Evolutionary conservation across 30 jellyfish, hydroid and myxozoan species (phyloP), one percentile per base, ranked within the genome.

Genomic region (Aurelia sp.): DNA sequence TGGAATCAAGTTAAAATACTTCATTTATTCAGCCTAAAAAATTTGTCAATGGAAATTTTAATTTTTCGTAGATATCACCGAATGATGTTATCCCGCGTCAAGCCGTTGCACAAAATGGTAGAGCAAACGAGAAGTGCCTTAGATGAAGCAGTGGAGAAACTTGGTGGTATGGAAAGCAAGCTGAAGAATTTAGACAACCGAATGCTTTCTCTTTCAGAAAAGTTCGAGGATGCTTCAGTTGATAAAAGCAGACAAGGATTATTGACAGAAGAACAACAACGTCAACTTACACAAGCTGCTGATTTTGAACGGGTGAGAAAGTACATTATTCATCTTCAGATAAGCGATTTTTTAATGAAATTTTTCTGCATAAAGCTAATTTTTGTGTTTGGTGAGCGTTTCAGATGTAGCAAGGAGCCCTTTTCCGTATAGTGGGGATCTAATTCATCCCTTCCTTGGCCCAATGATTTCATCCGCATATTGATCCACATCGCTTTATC

Each of bases 161-260:
- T 90, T 44, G 76, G 91, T 11, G 89, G 90, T 8, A 90, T 90
- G 97, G 91, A 90, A 64, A 63, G 84, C 84, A 90, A 90, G 62
- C 58, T 83, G 52, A 78, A 60, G 81, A 87, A 89, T 59, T 88
- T 90, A 6, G 81, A 78, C 62, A 64, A 67, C 11, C 90, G 97
- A 27, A 62, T 90, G 95, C 61, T 50, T 6, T 66, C 91, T 10
- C 84, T 90, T 12, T 77, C 95, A 37, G 91, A 83, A 37, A 90
- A 90, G 55, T 90, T 67, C 37, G 97, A 90, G 73, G 97, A 90
- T 20, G 97, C 97, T 3, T 90, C 95, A 6, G 97, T 90, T 41
- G 97, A 90, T 50, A 90, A 84, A 59, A 81, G 92, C 47, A 67
- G 86, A 61, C 97, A 90, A 40, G 86, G 89, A 13, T 58, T 62